These are phyloP conservation scores for Cyprinodon diabolis DNA, from an alignment of 2,797 vertebrate genomes.

Conservation along the genomic window DNA sequence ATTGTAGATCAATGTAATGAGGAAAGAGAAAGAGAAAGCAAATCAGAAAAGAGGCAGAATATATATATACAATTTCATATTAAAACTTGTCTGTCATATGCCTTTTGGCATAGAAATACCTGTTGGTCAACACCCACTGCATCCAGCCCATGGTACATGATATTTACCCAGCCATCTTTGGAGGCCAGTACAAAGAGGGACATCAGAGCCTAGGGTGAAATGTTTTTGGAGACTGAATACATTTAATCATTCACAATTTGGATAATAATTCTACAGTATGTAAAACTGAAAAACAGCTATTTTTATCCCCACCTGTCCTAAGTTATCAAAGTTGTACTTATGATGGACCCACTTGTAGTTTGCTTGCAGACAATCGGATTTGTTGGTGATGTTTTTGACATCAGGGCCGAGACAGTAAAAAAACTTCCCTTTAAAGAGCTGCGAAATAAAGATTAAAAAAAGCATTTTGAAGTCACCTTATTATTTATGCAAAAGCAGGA, in stretches of 20 bases:
- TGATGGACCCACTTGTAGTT: constrained; percentile 98
- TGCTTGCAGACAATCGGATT: constrained; percentile 91
- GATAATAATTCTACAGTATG: background rate
- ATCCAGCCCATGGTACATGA: constrained; percentile 98
- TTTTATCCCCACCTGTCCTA: constrained; percentile 88
- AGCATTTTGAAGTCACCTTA: constrained; percentile 14
- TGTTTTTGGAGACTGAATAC: background rate
- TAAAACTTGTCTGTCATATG: background rate
- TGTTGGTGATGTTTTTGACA: constrained; percentile 96
- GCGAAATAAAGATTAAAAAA: constrained; percentile 36
- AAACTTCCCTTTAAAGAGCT: constrained; percentile 99
- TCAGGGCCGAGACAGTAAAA: constrained; percentile 94
- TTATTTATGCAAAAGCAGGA: constrained; percentile 19
- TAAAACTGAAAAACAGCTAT: background rate
- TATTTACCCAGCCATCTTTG: constrained; percentile 99
- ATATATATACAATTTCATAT: background rate
- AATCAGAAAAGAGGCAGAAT: background rate
- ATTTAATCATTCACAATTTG: background rate
- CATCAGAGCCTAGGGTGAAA: constrained; percentile 89
- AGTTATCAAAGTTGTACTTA: constrained; percentile 98
- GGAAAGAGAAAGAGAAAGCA: background rate
- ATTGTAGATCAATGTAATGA: constrained; percentile 28
- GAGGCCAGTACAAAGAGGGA: constrained; percentile 97
- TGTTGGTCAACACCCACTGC: constrained; percentile 96
- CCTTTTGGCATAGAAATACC: constrained; percentile 74